Evolutionary conservation across 2,888 invertebrate genomes (phyloP).

Genomic region (Clunio marinus): DNA sequence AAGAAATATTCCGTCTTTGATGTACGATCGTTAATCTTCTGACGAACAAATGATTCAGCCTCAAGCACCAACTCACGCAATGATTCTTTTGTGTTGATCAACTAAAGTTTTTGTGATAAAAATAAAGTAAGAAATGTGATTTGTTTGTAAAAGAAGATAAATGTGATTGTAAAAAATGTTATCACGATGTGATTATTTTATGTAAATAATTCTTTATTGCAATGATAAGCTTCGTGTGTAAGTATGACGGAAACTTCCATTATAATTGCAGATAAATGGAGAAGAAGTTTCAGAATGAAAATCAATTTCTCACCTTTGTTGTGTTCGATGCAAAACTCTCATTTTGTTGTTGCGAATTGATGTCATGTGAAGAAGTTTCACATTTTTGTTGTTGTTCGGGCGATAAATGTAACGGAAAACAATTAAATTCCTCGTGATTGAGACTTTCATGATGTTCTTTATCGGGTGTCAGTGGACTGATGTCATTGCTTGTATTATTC

Average conservation of each 20-base stretch:
- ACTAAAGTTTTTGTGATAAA: no score
- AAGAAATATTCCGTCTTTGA: conserved; percentile 39
- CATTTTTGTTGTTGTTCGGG: no score
- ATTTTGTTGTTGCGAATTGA: conserved; percentile 9
- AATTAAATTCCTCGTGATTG: background rate
- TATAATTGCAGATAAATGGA: no score
- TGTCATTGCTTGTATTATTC: conserved; percentile 38
- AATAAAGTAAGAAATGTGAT: no score
- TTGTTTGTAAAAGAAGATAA: no score
- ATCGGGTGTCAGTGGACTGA: background rate
- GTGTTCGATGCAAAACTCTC: conserved; percentile 18
- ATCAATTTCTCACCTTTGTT: conserved; percentile 27
- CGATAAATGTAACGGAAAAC: background rate
- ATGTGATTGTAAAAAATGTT: background rate
- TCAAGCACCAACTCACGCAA: conserved; percentile 73
- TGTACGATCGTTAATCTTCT: conserved; percentile 44
- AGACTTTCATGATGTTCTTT: background rate
- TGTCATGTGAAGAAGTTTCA: no score
- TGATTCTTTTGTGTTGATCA: conserved; percentile 53
- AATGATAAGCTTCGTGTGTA: background rate
- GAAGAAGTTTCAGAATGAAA: no score
- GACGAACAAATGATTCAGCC: conserved; percentile 73
- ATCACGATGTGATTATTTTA: background rate
- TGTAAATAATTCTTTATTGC: background rate
- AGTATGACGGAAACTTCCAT: no score